Base-by-base conservation (phyloP, 2,888 invertebrate genomes). In the Bombylius major region DNA sequence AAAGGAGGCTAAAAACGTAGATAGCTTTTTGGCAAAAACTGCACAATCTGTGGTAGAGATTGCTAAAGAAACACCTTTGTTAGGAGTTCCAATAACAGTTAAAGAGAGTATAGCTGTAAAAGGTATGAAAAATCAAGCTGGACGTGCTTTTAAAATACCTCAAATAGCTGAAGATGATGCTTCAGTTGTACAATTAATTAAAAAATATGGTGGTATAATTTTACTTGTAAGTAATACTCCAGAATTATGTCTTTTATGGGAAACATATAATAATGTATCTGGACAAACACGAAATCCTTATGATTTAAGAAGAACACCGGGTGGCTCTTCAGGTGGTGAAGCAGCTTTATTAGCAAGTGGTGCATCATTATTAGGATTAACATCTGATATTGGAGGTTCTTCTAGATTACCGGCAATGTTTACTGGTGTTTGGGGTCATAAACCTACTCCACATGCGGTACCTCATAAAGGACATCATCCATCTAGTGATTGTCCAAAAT, bases 371-470 rank as follows among this genome's bases (percentile, higher is more conserved):
- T 76, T 92, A 39, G 89, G 93, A 9, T 76, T 94, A 13, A 90
- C 88, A 1, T 91, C 92, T 1, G 95, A 96, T 69, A 86, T 95
- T 53, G 92, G 88, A 0, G 95, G 95, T 1, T 93, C 92, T 5
- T 83, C 91, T 13, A 79, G 95, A 51, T 79, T 95, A 65, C 95
- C 95, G 0, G 84, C 91, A 3, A 87, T 89, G 80, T 94, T 90
- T 71, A 91, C 88, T 66, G 95, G 95, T 32, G 82, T 95, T 55
- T 95, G 86, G 76, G 94, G 94, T n/a, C 93, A 95, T 70, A 94
- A 93, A 67, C 89, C 93, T 0, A 83, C 88, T 48, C 83, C 86
- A 3, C 80, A 80, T 62, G 77, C 80, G 5, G 75, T 87, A 5
- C 82, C 85, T 1, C 75, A 79, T 57, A 76, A 79, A 64, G 87